Evolutionary conservation across 1,140 invertebrate genomes (phyloP).

Genomic region (Pseudomyrmex sp.): DNA sequence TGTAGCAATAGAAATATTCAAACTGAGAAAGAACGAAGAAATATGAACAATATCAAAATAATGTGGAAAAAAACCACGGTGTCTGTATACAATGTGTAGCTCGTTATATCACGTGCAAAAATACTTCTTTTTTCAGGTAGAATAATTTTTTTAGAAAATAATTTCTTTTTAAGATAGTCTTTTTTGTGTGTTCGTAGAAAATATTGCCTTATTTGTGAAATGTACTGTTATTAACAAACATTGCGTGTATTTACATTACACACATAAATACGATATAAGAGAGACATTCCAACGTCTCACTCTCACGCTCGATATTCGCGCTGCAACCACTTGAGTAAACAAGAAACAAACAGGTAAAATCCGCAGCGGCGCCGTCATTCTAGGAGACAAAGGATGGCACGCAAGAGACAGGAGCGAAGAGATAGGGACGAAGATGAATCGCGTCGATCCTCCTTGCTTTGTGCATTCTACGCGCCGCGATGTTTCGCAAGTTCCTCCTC

Average conservation of each 20-base stretch:
- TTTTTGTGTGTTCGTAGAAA: no score
- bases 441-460: slow-evolving; percentile 55
- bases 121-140: neutral
- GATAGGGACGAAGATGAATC: slow-evolving; percentile 53
- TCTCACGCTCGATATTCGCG: slow-evolving; percentile 4
- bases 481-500: slow-evolving; percentile 51
- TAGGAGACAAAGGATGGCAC: slow-evolving; percentile 37
- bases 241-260: slow-evolving; percentile 18
- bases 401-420: slow-evolving; percentile 25
- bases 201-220: no score
- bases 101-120: neutral
- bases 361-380: slow-evolving; percentile 10
- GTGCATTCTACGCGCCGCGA: slow-evolving; percentile 32
- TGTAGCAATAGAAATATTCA: neutral
- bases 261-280: slow-evolving; percentile 23
- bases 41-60: neutral
- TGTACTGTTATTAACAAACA: neutral
- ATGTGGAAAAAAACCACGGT: neutral
- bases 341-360: slow-evolving; percentile 51
- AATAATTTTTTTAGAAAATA: neutral
- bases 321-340: slow-evolving; percentile 54
- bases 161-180: no score
- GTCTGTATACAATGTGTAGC: neutral
- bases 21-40: neutral
- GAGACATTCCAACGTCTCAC: slow-evolving; percentile 23